Conservation (phyloP, 1,140 invertebrate genomes). For the Choristoneura fumiferana region DNA sequence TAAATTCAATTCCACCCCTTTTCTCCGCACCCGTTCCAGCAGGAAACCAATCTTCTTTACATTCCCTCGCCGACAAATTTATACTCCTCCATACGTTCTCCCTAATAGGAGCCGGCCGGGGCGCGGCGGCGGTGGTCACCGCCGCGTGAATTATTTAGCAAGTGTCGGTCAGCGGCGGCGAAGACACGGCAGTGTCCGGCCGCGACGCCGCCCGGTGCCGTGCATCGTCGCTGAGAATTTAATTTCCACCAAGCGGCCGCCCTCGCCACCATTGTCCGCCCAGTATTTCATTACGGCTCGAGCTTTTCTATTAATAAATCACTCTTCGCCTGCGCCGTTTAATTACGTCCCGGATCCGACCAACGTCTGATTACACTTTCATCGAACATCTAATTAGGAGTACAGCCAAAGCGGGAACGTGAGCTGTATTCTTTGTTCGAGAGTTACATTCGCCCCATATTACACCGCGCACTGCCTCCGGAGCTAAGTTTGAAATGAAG, state of each 20-base stretch:
- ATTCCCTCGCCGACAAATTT: slow-evolving; percentile 72
- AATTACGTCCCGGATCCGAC: slow-evolving; percentile 74
- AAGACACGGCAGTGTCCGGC: slow-evolving; percentile 61
- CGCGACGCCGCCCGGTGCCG: slow-evolving; percentile 38
- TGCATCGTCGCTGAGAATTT: slow-evolving; percentile 65
- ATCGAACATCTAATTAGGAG: slow-evolving; percentile 77
- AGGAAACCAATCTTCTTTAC: slow-evolving; percentile 73
- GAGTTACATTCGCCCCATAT: slow-evolving; percentile 53
- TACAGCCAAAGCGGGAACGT: slow-evolving; percentile 61
- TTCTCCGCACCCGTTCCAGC: slow-evolving; percentile 47
- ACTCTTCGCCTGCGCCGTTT: slow-evolving; percentile 76
- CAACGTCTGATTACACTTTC: slow-evolving; percentile 76
- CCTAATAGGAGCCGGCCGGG: slow-evolving; percentile 42
- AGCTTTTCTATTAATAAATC: slow-evolving; percentile 79
- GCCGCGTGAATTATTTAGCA: slow-evolving; percentile 60
- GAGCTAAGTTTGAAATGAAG: slow-evolving; percentile 53
- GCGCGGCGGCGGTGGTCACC: slow-evolving; percentile 27
- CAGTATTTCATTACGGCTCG: slow-evolving; percentile 78
- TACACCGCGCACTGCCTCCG: slow-evolving; percentile 40
- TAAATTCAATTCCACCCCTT: slow-evolving; percentile 71
- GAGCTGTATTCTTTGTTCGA: slow-evolving; percentile 64
- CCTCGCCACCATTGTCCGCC: slow-evolving; percentile 71
- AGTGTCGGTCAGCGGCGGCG: slow-evolving; percentile 32
- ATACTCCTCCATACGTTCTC: slow-evolving; percentile 64
- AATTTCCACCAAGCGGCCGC: slow-evolving; percentile 69